phyloP scores from a whole-genome alignment of 2,797 vertebrate genomes.

The Rhinoraja longicauda region DNA sequence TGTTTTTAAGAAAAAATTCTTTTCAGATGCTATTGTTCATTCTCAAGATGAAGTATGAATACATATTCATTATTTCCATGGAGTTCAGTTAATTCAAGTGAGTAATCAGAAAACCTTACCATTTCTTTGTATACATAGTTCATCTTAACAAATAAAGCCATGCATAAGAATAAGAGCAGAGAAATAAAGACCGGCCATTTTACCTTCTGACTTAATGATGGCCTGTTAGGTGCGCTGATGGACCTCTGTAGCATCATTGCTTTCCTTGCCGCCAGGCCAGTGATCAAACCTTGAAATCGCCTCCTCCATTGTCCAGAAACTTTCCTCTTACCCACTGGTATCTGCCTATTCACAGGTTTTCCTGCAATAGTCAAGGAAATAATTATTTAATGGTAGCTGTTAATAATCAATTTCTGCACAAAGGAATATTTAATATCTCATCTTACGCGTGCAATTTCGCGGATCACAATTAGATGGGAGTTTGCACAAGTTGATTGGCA shows the following conservation, averaged over 20 bases:
- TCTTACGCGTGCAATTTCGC: background rate
- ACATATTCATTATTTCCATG: background rate
- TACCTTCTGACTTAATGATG: conserved; percentile 56
- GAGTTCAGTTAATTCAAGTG: background rate
- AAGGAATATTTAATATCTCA: background rate
- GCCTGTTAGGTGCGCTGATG: conserved; percentile 68
- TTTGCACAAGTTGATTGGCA: too few species aligned
- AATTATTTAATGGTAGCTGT: background rate
- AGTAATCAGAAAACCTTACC: background rate
- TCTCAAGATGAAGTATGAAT: background rate
- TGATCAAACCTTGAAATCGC: conserved; percentile 75
- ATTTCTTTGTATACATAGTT: background rate
- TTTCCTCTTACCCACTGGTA: conserved; percentile 56
- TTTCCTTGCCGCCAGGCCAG: conserved; percentile 79
- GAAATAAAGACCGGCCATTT: background rate
- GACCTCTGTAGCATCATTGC: conserved; percentile 66
- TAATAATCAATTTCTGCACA: background rate
- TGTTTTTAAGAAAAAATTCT: background rate
- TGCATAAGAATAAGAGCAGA: background rate
- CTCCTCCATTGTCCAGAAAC: conserved; percentile 59
- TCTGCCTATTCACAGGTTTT: conserved; percentile 62
- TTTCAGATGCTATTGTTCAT: background rate
- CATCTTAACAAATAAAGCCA: background rate
- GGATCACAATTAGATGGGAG: too few species aligned
- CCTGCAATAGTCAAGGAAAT: conserved; percentile 49